Evolutionary conservation across 2,888 invertebrate species (phyloP), one percentile per base, ranked within the genome.

Genomic region (Meandrusa payeni): DNA sequence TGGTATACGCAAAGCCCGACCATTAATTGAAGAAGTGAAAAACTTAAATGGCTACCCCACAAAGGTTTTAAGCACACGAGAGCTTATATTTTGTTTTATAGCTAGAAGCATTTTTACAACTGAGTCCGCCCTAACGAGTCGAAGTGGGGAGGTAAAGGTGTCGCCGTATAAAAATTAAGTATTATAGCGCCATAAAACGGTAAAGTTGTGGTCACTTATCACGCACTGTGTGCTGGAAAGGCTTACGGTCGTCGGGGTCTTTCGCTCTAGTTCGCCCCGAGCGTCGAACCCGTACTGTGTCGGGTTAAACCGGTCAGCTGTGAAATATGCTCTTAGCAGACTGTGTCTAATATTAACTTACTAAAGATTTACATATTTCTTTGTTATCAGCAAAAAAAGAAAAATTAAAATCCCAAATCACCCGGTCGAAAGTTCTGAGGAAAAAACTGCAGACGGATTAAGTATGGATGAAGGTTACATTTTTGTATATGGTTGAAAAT

Each of bases 211-310:
- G 47, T 44, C 42, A 19, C 34, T 44, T 47, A 44, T 48, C 59
- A 61, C 57, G 61, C 61, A 60, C 54, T 58, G 55, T 47, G 47
- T 51, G 46, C 45, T 46, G 45, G 52, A 52, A 51, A 54, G 51
- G 54, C 54, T 58, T 51, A 60, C 55, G 57, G 54, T 22, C 34
- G 42, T 32, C 38, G 52, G 55, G 59, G 68, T 62, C 67, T 66
- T 51, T 52, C 67, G 73, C 66, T 70, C 76, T 73, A 73, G 68
- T 75, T 76, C 62, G 57, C 59, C 10, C 51, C 61, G 64, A 58
- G 56, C 61, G 63, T 61, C 65, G 64, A 65, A 66, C 69, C 61
- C 54, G 44, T 45, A 55, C 55, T 51, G 39, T 9, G 43, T 55
- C 50, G 61, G 61, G 57, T 57, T 52, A 47, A 42, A 56, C 57